Evolutionary conservation across 2,888 invertebrate genomes (phyloP).

Genomic region (Drosophila eohydei): DNA sequence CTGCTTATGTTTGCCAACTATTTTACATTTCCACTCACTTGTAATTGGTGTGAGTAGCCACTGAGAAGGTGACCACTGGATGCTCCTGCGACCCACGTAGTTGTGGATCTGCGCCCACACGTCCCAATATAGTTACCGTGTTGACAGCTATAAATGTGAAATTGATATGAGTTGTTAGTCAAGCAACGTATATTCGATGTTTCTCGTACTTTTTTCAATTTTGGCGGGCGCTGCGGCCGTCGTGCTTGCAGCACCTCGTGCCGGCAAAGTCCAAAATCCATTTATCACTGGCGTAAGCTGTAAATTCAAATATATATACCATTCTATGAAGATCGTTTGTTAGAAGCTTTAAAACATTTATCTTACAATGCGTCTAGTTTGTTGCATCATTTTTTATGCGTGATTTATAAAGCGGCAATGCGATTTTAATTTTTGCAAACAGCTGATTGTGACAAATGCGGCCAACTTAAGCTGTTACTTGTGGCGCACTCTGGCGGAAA

Average conservation of each 20-base stretch:
- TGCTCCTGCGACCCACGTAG: slow-evolving; percentile 92
- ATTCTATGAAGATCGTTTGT: not conserved
- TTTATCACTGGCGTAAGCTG: slow-evolving; percentile 59
- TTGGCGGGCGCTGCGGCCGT: slow-evolving; percentile 71
- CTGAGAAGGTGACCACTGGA: slow-evolving; percentile 94
- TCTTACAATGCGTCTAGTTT: slow-evolving; percentile 63
- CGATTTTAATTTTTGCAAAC: slow-evolving; percentile 29
- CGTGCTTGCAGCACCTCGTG: slow-evolving; percentile 59
- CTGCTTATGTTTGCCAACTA: not conserved
- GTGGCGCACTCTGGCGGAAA: slow-evolving; percentile 32
- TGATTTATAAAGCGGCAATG: slow-evolving; percentile 37
- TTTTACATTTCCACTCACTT: slow-evolving; percentile 84
- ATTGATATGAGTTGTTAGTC: not conserved
- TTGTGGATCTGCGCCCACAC: slow-evolving; percentile 95
- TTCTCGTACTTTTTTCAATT: slow-evolving; percentile 77
- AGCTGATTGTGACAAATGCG: slow-evolving; percentile 36
- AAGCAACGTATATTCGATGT: not conserved
- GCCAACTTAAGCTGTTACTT: slow-evolving; percentile 25
- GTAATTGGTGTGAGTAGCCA: slow-evolving; percentile 95
- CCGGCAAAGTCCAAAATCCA: slow-evolving; percentile 43
- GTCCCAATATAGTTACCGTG: slow-evolving; percentile 92
- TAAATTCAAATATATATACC: not conserved
- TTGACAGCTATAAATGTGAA: slow-evolving; percentile 88
- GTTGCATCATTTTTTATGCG: slow-evolving; percentile 64
- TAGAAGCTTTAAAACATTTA: not conserved